These are phyloP conservation scores for Cepphus grylle DNA, from an alignment of 2,113 vertebrate genomes.

Conservation along the genomic window DNA sequence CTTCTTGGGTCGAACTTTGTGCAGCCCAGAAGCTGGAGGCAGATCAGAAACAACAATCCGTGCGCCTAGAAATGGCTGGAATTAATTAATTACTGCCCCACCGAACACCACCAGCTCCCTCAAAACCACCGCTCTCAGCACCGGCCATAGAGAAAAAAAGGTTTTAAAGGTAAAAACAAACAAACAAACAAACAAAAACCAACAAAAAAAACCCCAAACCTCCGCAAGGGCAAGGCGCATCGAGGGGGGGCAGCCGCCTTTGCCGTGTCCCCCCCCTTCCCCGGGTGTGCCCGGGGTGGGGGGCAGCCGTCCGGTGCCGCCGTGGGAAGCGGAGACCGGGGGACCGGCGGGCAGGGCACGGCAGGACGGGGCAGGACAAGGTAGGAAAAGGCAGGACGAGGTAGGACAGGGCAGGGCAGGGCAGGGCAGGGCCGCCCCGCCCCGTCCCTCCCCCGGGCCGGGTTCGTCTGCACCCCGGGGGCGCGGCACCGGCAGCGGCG, in stretches of 20 bases:
- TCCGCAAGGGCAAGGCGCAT: not conserved
- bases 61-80: not conserved
- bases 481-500: not conserved
- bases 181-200: not conserved
- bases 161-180: not conserved
- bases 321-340: not conserved
- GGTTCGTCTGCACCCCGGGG: not conserved
- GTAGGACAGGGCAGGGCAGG: too few species aligned
- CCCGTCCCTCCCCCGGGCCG: not conserved
- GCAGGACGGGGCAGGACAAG: not conserved
- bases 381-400: not conserved
- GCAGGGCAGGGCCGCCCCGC: not conserved
- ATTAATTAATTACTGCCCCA: not conserved
- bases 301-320: not conserved
- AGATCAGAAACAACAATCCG: not conserved
- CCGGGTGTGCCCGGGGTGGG: too few species aligned
- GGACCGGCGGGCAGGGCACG: not conserved
- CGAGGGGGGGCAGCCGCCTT: not conserved
- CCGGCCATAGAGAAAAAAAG: fast-evolving
- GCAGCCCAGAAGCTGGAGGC: not conserved
- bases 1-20: not conserved
- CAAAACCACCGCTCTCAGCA: not conserved
- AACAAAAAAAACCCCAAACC: too few species aligned
- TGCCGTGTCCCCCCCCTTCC: fast-evolving
- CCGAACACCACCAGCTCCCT: not conserved